Base-by-base conservation (phyloP, 2,113 vertebrate genomes). In the Rhinopomastus cyanomelas region DNA sequence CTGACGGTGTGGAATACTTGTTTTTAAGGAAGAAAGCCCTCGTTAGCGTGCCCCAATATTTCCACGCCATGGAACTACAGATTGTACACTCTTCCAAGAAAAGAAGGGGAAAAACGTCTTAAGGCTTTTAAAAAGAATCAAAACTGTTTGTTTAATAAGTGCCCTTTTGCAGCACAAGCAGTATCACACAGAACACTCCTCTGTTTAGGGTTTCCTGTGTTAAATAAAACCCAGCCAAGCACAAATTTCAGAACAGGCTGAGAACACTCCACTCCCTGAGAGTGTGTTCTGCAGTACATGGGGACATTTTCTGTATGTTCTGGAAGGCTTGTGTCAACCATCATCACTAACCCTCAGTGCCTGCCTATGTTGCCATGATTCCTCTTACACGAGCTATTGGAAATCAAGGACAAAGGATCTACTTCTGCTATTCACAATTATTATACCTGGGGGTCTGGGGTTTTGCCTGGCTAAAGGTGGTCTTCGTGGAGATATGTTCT, bases 131-230 rank as follows among this genome's bases (percentile, higher is more conserved):
- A 88, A 95, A 95, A 88, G 86, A 95, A 95, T 95, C 91, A 93
- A 92, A 95, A 68, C n/a, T 95, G 84, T 93, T 96, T 95, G 92
- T 91, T 96, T 95, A 95, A 93, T 95, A 93, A 95, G 88, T 90
- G 78, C 55, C 91, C 83, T 93, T 93, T 93, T 93, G 86, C 90
- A 95, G 48, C 74, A 73, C 48, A 94, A 94, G 73, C 71, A 48
- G 13, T 95, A 87, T 87, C 81, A 91, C 81, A 55, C 84, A 92
- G 84, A 94, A 64, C 55, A 86, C 88, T 88, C 90, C 87, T 93
- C 88, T 94, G 55, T 95, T 94, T 69, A 79, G 92, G 78, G 51
- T 84, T 95, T 95, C 67, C n/a, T 68, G 16, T n/a, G 55, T 88
- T 88, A 86, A 94, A 85, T 90, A 93, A 96, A 95, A 88, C 62